Percentiles rank a stretch among this genome's conserved stretches.
These are phyloP conservation scores for Cepaea hortensis DNA, from an alignment of 2,888 invertebrate genomes.

Conservation along the genomic window DNA sequence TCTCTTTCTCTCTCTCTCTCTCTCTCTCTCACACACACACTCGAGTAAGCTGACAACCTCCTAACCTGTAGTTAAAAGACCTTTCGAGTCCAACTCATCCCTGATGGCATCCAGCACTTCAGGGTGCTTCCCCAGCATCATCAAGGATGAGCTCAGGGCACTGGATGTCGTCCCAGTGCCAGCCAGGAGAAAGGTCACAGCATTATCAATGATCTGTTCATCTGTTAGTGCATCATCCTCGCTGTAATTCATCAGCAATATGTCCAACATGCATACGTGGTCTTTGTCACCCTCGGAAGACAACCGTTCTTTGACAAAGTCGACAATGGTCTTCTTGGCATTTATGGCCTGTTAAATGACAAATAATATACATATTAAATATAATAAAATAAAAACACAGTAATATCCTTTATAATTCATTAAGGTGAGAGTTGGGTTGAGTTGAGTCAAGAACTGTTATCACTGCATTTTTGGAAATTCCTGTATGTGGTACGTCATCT, in stretches of 20 bases:
- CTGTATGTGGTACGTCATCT: too few species aligned
- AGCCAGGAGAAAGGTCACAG: constrained; percentile 31
- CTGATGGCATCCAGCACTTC: constrained; percentile 54
- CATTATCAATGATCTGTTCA: constrained; percentile 44
- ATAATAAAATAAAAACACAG: not conserved
- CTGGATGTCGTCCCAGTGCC: constrained; percentile 39
- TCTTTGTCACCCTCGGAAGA: constrained; percentile 17
- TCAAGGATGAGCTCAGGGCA: constrained; percentile 41
- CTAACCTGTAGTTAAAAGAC: constrained; percentile 31
- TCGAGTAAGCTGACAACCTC: not conserved
- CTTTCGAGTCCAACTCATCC: constrained; percentile 51
- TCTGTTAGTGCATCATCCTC: constrained; percentile 24
- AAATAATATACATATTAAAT: not conserved
- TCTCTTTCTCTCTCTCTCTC: too few species aligned
- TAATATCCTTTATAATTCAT: not conserved
- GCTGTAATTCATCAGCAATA: constrained; percentile 13
- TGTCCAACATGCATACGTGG: constrained; percentile 35
- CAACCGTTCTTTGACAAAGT: constrained; percentile 31
- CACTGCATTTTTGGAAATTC: too few species aligned
- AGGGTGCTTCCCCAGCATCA: constrained; percentile 55
- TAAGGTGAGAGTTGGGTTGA: too few species aligned
- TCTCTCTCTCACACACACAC: too few species aligned
- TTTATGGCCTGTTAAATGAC: constrained; percentile 26
- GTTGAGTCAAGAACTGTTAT: too few species aligned
- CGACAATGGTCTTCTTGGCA: constrained; percentile 31